Evolutionary conservation across 2,888 invertebrate genomes (phyloP).

Genomic region (Drosophila differens): DNA sequence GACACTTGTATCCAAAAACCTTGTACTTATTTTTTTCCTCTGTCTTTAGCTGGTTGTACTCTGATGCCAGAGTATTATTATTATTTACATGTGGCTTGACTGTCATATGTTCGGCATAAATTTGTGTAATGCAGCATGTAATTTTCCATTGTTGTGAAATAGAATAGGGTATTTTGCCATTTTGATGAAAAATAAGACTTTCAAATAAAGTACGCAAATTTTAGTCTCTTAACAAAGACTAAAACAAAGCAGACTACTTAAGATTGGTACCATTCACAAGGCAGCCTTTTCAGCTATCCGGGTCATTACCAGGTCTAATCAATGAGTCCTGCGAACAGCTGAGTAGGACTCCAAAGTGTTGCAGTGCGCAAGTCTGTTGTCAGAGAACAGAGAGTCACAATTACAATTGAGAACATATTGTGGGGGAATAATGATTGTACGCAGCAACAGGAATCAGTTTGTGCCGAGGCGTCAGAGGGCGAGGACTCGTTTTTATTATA

Average conservation of each 20-base stretch:
- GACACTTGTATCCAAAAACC: not conserved
- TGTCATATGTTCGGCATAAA: not conserved
- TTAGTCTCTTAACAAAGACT: not conserved
- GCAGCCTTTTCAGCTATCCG: not conserved
- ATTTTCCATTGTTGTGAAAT: not conserved
- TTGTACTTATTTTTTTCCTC: not conserved
- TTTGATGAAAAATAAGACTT: not conserved
- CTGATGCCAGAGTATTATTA: not conserved
- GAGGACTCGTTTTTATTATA: constrained; percentile 19
- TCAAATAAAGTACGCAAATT: not conserved
- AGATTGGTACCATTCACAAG: not conserved
- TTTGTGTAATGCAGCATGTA: not conserved
- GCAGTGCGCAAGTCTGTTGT: constrained; percentile 58
- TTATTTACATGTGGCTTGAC: not conserved
- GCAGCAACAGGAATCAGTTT: constrained; percentile 76
- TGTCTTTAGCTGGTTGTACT: not conserved
- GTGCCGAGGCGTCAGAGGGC: constrained; percentile 54
- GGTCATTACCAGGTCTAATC: constrained; percentile 25
- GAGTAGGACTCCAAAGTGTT: constrained; percentile 37
- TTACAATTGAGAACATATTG: constrained; percentile 16
- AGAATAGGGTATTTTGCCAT: not conserved
- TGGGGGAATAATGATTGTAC: constrained; percentile 7
- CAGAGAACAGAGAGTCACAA: constrained; percentile 11
- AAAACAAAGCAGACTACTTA: not conserved
- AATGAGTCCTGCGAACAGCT: constrained; percentile 34